phyloP scores from a whole-genome alignment of 2,113 vertebrate genomes.

The Trogon melanurus region DNA sequence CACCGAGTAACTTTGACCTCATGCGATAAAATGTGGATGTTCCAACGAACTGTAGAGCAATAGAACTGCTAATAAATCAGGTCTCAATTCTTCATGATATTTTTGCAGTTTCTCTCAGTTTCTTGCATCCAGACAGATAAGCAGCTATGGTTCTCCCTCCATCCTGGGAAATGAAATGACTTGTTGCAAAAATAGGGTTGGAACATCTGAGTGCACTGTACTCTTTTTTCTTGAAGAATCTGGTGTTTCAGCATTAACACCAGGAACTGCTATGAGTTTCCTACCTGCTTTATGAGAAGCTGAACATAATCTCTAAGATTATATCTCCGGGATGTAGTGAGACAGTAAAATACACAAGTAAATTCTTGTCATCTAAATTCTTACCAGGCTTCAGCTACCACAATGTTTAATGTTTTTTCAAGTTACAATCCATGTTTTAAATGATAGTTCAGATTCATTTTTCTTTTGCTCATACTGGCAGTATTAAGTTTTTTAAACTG shows the following conservation, averaged over 20 bases:
- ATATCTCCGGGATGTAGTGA: neutral
- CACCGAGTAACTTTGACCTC: neutral
- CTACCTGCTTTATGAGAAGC: neutral
- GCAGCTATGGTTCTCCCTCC: neutral
- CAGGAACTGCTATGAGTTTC: neutral
- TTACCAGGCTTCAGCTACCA: neutral
- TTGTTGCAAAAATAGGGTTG: neutral
- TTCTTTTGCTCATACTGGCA: neutral
- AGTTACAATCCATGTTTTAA: neutral
- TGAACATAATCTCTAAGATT: neutral
- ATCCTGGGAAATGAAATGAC: neutral
- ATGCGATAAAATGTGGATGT: neutral
- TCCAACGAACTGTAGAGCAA: neutral
- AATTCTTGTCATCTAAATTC: neutral
- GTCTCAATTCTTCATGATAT: neutral
- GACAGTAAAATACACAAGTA: neutral
- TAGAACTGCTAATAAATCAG: neutral
- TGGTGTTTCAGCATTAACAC: neutral
- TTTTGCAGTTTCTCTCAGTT: neutral
- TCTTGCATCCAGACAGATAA: neutral
- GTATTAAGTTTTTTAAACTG: neutral
- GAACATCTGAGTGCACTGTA: neutral
- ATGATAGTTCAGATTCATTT: neutral
- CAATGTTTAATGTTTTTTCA: neutral
- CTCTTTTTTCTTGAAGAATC: neutral